Base-by-base conservation (phyloP, 2,888 invertebrate genomes). In the Buathra laborator region DNA sequence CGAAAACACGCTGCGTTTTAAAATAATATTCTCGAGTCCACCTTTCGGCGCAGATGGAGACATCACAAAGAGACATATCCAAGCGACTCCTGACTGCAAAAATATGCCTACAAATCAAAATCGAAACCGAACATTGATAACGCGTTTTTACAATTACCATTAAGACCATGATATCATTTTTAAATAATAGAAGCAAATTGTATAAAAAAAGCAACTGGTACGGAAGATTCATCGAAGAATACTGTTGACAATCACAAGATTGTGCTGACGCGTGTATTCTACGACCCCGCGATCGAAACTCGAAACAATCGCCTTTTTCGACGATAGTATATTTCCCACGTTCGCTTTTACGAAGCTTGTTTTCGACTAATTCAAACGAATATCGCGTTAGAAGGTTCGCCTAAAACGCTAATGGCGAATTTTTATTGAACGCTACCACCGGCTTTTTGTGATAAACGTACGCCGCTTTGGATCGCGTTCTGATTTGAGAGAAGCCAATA, bases 391-490 rank as follows among this genome's bases (percentile, higher is more conserved):
- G 43, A 0, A 71, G 37, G 12, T 43, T 37, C 1, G 51, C 24
- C 10, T 70, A 70, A n/a, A 70, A 70, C 1, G 3, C 29, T 16
- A 37, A 29, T 5, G 70, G 51, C 7, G 32, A 32, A 32, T 70
- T 29, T n/a, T 53, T 32, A 10, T 51, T 10, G 16, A 70, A 51
- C 5, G 6, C 12, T 14, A 48, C 2, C 9, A 68, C 51, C 32
- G 6, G 32, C 1, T 32, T 53, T 75, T 85, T 85, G 75, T 62
- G 78, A 79, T 68, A 80, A 29, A 24, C 71, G 24, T 79, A 78
- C n/a, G 80, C 86, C 10, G 86, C 83, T 81, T 86, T 86, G 29
- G 76, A 43, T 86, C 83, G 10, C 76, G 81, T 62, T 86, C 86
- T 7, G 72, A 68, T 12, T 84, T 64, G 44, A 86, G 44, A 48